phyloP scores from a whole-genome alignment of 2,797 vertebrate genomes.

The Zenarchopterus dispar region DNA sequence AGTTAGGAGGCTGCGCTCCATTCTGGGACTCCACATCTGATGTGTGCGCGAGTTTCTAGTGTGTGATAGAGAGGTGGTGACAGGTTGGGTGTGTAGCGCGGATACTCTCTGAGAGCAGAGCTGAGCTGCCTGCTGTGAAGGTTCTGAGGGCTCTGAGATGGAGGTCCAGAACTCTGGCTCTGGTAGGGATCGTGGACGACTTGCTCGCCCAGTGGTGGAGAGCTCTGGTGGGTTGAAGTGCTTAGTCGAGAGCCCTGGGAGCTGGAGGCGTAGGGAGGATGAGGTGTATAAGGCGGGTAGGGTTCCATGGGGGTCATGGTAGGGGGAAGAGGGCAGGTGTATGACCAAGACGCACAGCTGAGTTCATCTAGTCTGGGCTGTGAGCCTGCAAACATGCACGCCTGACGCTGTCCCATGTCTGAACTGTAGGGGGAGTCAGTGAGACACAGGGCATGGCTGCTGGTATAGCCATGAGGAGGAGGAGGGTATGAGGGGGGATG shows the following conservation, averaged over 20 bases:
- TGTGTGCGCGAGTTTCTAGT: constrained; percentile 83
- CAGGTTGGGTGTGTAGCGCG: constrained; percentile 87
- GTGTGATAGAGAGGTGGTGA: constrained; percentile 94
- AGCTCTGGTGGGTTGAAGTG: constrained; percentile 86
- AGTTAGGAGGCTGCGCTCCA: constrained; percentile 93
- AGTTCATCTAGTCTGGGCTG: constrained; percentile 91
- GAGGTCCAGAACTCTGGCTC: constrained; percentile 82
- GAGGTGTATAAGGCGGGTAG: constrained; percentile 90
- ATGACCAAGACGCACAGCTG: constrained; percentile 92
- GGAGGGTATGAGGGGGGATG: constrained; percentile 85
- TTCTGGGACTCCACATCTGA: constrained; percentile 88
- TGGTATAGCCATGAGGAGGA: constrained; percentile 73
- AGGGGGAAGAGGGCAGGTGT: constrained; percentile 88
- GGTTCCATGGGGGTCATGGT: constrained; percentile 92
- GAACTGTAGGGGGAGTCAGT: constrained; percentile 86
- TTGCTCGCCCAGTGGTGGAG: constrained; percentile 84
- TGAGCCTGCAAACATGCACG: constrained; percentile 93
- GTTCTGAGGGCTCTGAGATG: constrained; percentile 82
- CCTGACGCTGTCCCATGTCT: constrained; percentile 92
- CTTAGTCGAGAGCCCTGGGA: constrained; percentile 89
- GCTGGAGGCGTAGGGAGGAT: constrained; percentile 88
- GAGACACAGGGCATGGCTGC: constrained; percentile 56
- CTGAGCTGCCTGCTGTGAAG: constrained; percentile 88
- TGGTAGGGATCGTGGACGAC: constrained; percentile 82
- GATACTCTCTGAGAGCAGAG: constrained; percentile 83